Evolutionary conservation across 1,140 invertebrate species (phyloP), one percentile per base, ranked within the genome.

Genomic region (Bombus soroeensis): DNA sequence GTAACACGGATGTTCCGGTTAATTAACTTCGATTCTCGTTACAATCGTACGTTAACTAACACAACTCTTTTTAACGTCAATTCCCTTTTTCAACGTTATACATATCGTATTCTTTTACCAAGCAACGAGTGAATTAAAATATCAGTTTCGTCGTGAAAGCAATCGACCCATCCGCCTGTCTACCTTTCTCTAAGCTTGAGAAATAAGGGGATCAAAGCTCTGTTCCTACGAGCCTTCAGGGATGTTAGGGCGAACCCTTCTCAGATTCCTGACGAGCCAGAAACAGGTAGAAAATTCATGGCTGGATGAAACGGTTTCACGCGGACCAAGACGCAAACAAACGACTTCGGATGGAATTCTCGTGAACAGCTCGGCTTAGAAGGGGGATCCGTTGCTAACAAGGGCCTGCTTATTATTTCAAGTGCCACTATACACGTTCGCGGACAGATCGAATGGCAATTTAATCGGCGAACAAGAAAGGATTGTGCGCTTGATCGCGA

Each of bases 391-490:
- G 47, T 32, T 77, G 62, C 73, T 83, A 83, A 83, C 81, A 77
- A 83, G 73, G 75, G 62, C 53, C 57, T n/a, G 59, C 85, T 87
- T 87, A 84, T 84, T 79, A 84, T 84, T 87, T 87, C 68, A 73
- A 79, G 81, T 79, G 59, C 81, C 59, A 76, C 57, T 76, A 47
- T 71, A 43, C 53, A 37, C 34, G 78, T 85, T 71, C 32, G 41
- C 13, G 62, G 32, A 72, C 39, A 39, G 53, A 68, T 70, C 72
- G 34, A 85, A 43, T 72, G 41, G 32, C 47, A 39, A 73, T 80
- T 83, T 34, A 57, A 39, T n/a, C n/a, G 25, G n/a, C 4, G 15
- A 39, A 64, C 37, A 74, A 62, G 28, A 64, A 64, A 32, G 15
- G 79, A 53, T 71, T 43, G 47, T 59, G 34, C 22, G 10, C 4